Conservation (phyloP, 2,113 vertebrate genomes). For the Abramis brama region DNA sequence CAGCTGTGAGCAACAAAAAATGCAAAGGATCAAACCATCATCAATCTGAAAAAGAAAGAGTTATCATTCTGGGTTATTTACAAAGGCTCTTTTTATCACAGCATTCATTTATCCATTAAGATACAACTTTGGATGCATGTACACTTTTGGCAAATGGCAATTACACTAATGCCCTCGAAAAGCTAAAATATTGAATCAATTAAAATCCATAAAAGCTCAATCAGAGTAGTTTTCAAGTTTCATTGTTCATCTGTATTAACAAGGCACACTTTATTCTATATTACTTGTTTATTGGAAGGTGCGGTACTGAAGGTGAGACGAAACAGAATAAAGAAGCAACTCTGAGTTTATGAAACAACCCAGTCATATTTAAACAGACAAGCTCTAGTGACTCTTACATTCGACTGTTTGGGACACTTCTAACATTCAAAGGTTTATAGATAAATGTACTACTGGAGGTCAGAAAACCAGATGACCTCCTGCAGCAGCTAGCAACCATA, state of each 20-base stretch:
- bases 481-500: not conserved
- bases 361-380: not conserved
- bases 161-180: constrained; percentile 27
- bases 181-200: constrained; percentile 1
- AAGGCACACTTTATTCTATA: constrained; percentile 45
- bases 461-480: not conserved
- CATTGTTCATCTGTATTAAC: constrained; percentile 22
- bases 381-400: not conserved
- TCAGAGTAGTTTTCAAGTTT: constrained; percentile 29
- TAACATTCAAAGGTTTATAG: constrained; percentile 4
- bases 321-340: not conserved
- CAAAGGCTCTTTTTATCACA: constrained; percentile 19
- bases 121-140: not conserved
- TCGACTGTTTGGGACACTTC: not conserved
- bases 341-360: not conserved
- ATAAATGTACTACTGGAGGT: not conserved
- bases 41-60: not conserved
- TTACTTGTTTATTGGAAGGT: not conserved
- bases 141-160: constrained; percentile 26
- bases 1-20: constrained; percentile 11
- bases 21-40: not conserved
- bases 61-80: constrained; percentile 23
- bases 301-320: not conserved
- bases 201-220: constrained; percentile 2
- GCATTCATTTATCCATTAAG: not conserved